phyloP scores from a whole-genome alignment of 1,140 invertebrate genomes.

The Drosophila bocki region DNA sequence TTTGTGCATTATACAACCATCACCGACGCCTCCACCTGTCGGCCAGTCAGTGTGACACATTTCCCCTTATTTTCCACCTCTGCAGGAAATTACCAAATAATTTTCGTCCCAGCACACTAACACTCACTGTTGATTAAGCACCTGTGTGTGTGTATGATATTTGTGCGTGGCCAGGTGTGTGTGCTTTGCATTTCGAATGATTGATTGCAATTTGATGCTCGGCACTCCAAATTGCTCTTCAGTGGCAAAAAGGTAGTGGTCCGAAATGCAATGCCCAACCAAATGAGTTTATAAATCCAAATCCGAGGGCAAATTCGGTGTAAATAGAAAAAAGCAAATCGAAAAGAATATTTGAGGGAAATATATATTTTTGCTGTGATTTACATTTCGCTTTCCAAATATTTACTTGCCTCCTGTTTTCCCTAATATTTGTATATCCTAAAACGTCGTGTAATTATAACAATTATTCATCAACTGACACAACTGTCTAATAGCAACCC shows the following conservation, averaged over 20 bases:
- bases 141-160: conserved; percentile 4
- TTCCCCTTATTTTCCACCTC: conserved; percentile 9
- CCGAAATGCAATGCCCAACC: conserved; percentile 22
- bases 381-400: background rate
- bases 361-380: background rate
- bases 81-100: conserved; percentile 42
- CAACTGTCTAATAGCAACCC: conserved; percentile 8
- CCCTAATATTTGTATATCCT: too few species aligned
- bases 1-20: conserved; percentile 24
- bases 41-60: conserved; percentile 17
- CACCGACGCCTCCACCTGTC: conserved; percentile 16
- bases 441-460: background rate
- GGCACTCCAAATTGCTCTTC: conserved; percentile 56
- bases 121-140: conserved; percentile 34
- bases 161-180: conserved; percentile 8
- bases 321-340: background rate
- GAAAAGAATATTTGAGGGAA: background rate
- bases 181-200: conserved; percentile 68
- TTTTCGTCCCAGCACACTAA: conserved; percentile 25
- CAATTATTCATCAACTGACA: background rate
- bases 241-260: conserved; percentile 1
- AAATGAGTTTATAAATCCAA: conserved; percentile 17
- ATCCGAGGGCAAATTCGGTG: background rate
- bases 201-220: conserved; percentile 73
- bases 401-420: background rate